phyloP scores from a whole-genome alignment of 2,797 vertebrate species.

The Epinephelus coioides region DNA sequence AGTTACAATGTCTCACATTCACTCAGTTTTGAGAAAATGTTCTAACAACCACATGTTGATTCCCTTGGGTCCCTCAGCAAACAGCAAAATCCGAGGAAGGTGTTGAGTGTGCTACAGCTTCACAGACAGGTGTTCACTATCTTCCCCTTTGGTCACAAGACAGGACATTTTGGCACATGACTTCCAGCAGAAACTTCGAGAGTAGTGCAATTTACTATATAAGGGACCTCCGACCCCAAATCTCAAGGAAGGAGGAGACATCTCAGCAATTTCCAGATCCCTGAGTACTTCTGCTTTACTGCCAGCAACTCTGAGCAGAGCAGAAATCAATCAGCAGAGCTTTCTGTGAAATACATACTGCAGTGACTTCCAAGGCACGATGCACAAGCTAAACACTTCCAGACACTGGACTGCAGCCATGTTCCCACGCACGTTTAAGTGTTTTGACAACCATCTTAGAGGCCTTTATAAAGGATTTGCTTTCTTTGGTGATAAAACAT shows the following conservation, averaged over 20 bases:
- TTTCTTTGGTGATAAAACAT: conserved; percentile 76
- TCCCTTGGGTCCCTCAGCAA: conserved; percentile 43
- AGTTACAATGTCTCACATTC: conserved; percentile 54
- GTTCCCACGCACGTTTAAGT: conserved; percentile 93
- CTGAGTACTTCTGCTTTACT: conserved; percentile 46
- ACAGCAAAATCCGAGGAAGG: conserved; percentile 37
- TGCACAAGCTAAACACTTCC: conserved; percentile 91
- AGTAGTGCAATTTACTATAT: conserved; percentile 63
- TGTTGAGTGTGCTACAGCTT: conserved; percentile 46
- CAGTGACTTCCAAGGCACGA: conserved; percentile 84
- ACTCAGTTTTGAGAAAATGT: conserved; percentile 58
- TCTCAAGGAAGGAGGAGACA: conserved; percentile 62
- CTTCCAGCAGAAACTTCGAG: conserved; percentile 41
- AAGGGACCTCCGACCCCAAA: conserved; percentile 54
- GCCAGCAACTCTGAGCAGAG: conserved; percentile 74
- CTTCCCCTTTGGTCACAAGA: conserved; percentile 39
- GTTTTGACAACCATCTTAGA: conserved; percentile 91
- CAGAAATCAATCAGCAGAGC: conserved; percentile 88
- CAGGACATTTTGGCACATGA: conserved; percentile 37
- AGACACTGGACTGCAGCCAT: conserved; percentile 90
- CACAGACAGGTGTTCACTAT: conserved; percentile 64
- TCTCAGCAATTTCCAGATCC: conserved; percentile 53
- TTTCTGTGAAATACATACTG: conserved; percentile 88
- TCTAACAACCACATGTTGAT: conserved; percentile 58
- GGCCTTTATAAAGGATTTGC: conserved; percentile 84